Evolutionary conservation across 2,888 invertebrate genomes (phyloP).

Genomic region (Nomada fucata): DNA sequence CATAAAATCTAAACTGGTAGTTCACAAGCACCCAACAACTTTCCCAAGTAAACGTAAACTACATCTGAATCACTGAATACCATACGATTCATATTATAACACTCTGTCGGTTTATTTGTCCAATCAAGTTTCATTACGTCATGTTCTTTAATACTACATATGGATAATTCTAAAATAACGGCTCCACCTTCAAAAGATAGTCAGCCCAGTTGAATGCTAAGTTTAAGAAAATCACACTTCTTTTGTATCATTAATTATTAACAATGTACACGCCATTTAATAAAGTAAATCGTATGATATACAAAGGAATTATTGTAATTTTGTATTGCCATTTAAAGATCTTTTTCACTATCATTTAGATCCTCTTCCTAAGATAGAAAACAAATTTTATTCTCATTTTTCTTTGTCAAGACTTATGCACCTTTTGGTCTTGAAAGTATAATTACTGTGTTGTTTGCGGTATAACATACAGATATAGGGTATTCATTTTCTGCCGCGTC

Average conservation of each 20-base stretch:
- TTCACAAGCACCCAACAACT: constrained; percentile 2
- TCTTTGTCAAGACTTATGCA: too few species aligned
- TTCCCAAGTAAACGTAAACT: constrained; percentile 53
- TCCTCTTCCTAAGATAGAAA: neutral
- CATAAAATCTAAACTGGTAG: constrained; percentile 8
- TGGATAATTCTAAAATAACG: constrained; percentile 25
- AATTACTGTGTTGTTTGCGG: too few species aligned
- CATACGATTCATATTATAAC: constrained; percentile 41
- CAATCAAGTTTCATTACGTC: constrained; percentile 58
- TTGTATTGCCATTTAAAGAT: too few species aligned
- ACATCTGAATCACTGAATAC: constrained; percentile 24
- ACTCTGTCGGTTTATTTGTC: constrained; percentile 33
- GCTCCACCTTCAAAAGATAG: constrained; percentile 13
- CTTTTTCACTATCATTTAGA: neutral
- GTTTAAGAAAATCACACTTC: too few species aligned
- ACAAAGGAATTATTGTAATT: neutral
- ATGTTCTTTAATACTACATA: constrained; percentile 14
- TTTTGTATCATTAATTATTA: too few species aligned
- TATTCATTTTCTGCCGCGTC: neutral
- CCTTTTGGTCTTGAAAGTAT: too few species aligned
- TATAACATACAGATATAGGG: neutral
- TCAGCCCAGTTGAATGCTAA: neutral
- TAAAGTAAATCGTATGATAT: neutral
- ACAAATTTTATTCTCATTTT: neutral
- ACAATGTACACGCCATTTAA: neutral